Evolutionary conservation across 2,797 vertebrate species (phyloP), one percentile per base, ranked within the genome.

Genomic region (Antrozous pallidus): DNA sequence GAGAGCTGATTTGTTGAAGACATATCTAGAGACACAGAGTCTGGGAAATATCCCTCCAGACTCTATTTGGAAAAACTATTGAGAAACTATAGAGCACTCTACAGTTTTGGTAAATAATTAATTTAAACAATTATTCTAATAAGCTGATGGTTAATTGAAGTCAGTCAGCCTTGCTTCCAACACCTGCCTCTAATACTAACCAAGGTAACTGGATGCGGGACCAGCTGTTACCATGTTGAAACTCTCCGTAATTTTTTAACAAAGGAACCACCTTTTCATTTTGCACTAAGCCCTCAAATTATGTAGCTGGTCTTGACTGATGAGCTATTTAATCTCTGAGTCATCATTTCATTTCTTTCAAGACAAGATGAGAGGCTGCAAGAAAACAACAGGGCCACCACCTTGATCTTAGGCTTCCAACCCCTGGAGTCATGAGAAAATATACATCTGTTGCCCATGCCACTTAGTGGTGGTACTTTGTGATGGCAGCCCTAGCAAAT

Each of bases 161-260:
- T 63, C 8, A 26, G 38, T 24, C 8, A 51, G 20, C 2, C 1
- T 17, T 54, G 73, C 6, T 31, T 70, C 16, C 7, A 36, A 63
- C 4, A 8, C 22, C 38, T 65, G 20, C 22, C 16, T 82, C 33
- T 70, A n/a, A 33, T 22, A 17, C 20, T 38, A 28, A 51, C 51
- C 0, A 20, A 42, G 1, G 0, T 58, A 31, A 31, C 18, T 7
- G 1, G 14, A 3, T 38, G 6, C 61, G 79, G 9, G 7, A 1
- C 17, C 6, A 12, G 24, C 54, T 56, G 54, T 71, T 14, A 2
- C 24, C 17, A 31, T 58, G 38, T 40, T 83, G n/a, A 54, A 75
- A 89, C 75, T 82, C 20, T 36, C 73, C 22, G 33, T 65, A 7
- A 63, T 45, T 88, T 83, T 83, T 56, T 5, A 83, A 71, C 24